Percentiles rank a stretch among this genome's conserved stretches.
Evolutionary conservation across 2,113 vertebrate genomes (phyloP).

Genomic region (Lamprotornis superbus): DNA sequence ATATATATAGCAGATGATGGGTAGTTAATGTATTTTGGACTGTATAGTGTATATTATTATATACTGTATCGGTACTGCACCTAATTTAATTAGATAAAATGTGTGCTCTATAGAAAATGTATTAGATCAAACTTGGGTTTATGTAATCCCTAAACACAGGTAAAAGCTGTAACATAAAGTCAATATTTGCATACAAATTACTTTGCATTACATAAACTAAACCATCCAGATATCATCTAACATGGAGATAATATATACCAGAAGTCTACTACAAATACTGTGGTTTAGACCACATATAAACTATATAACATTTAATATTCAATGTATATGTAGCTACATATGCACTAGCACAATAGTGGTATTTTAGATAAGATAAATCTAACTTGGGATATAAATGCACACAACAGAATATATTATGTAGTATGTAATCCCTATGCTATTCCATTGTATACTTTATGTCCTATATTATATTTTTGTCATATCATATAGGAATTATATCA

Average conservation of each 20-base stretch:
- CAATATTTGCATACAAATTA: not conserved
- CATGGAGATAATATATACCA: not conserved
- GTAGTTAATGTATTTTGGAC: not conserved
- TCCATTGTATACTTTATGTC: not conserved
- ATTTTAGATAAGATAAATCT: not conserved
- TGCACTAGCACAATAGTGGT: not conserved
- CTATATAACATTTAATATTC: not conserved
- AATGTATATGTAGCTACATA: not conserved
- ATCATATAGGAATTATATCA: not conserved
- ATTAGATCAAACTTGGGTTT: not conserved
- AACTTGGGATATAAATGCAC: not conserved
- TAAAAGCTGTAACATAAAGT: not conserved
- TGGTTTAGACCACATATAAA: not conserved
- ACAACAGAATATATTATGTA: not conserved
- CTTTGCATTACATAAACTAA: not conserved
- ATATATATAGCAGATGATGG: not conserved
- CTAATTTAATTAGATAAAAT: not conserved
- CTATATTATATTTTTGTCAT: not conserved
- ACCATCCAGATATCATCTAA: fast-evolving
- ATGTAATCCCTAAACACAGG: not conserved
- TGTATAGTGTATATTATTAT: not conserved
- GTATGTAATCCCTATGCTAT: not conserved
- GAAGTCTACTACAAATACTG: not conserved
- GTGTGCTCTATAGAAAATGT: not conserved
- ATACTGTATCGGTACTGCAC: no score